Conservation (phyloP, 2,888 invertebrate genomes). For the Dynastes hyllus region DNA sequence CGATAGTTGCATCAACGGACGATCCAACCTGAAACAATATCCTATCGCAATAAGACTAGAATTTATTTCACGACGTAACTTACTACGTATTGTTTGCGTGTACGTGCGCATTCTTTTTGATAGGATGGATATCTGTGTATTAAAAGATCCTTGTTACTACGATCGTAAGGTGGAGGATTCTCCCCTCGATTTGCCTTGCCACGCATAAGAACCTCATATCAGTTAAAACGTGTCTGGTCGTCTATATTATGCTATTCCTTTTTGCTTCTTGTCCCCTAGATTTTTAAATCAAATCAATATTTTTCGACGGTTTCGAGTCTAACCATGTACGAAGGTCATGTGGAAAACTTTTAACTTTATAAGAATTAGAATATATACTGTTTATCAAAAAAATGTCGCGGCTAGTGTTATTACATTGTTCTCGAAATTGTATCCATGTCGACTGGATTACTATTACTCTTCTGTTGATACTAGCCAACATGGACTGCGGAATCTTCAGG, state of each 20-base stretch:
- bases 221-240: constrained; percentile 62
- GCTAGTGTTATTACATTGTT: no score
- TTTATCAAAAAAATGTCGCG: no score
- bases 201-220: constrained; percentile 66
- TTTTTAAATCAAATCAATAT: constrained; percentile 56
- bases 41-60: constrained; percentile 64
- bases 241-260: constrained; percentile 37
- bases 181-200: constrained; percentile 55
- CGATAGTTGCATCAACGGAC: constrained; percentile 63
- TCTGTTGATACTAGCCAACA: no score
- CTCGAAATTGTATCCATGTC: no score
- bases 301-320: constrained; percentile 31
- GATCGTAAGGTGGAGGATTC: constrained; percentile 52
- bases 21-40: constrained; percentile 67
- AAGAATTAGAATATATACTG: no score
- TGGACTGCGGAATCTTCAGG: no score
- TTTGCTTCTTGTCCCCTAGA: background rate
- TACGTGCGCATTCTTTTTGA: constrained; percentile 50
- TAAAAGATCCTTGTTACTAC: constrained; percentile 65
- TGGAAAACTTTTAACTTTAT: no score
- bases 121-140: constrained; percentile 65
- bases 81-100: no score
- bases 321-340: no score
- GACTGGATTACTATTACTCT: no score
- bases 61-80: constrained; percentile 62